Conservation (phyloP, 2,113 vertebrate genomes). For the Callipepla squamata region DNA sequence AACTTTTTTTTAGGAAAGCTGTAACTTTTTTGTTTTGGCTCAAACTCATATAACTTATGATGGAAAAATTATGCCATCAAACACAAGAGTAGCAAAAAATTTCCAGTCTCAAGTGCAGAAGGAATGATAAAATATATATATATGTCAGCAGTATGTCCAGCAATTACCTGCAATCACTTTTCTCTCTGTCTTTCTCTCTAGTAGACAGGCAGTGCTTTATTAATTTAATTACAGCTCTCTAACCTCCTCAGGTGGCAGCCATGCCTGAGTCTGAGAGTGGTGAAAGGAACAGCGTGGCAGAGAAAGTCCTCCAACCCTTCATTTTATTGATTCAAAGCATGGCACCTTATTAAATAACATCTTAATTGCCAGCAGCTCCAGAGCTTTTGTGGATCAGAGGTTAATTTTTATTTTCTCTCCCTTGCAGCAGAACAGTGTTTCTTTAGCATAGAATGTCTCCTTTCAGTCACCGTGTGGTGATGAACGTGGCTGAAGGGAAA, state of each 20-base stretch:
- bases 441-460: background rate
- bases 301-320: background rate
- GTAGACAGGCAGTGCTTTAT: background rate
- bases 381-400: background rate
- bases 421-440: background rate
- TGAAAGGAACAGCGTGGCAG: background rate
- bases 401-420: constrained; percentile 54
- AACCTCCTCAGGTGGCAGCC: background rate
- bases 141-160: background rate
- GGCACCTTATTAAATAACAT: constrained; percentile 39
- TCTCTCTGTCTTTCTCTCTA: background rate
- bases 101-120: background rate
- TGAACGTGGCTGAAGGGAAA: constrained; percentile 36
- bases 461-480: background rate
- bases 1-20: background rate
- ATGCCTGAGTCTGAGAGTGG: background rate
- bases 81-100: background rate
- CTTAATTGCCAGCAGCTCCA: constrained; percentile 38
- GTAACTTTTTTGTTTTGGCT: background rate
- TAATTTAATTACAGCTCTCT: constrained; percentile 55
- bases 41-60: background rate
- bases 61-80: background rate
- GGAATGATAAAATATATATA: background rate
- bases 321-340: constrained; percentile 47
- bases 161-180: constrained; percentile 6